Percentiles rank a stretch among this genome's conserved stretches.
Conservation (phyloP, 2,113 vertebrate genomes). For the Neogobius melanostomus region DNA sequence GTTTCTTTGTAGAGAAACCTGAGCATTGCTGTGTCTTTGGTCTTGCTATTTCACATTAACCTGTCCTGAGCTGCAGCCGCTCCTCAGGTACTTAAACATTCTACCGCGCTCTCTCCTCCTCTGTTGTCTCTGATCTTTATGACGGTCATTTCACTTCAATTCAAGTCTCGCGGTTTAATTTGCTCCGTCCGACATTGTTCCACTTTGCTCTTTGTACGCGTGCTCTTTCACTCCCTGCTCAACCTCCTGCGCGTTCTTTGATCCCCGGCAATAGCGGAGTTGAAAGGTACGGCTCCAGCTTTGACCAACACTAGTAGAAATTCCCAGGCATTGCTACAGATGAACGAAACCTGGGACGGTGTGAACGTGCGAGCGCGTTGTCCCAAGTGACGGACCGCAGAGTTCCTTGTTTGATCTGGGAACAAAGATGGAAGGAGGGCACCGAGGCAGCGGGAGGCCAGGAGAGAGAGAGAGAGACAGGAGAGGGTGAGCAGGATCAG, state of each 20-base stretch:
- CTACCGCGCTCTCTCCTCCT: constrained; percentile 15
- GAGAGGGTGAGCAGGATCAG: constrained; percentile 49
- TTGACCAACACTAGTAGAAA: constrained; percentile 44
- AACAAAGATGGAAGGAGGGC: constrained; percentile 68
- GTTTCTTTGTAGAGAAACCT: constrained; percentile 2
- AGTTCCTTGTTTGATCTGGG: constrained; percentile 72
- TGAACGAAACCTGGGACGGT: neutral
- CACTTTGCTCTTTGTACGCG: constrained; percentile 38
- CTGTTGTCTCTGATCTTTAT: constrained; percentile 57
- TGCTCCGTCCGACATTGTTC: constrained; percentile 46
- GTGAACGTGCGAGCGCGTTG: constrained; percentile 31
- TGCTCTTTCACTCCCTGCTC: constrained; percentile 13
- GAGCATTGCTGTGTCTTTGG: constrained; percentile 8
- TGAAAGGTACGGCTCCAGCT: constrained; percentile 53
- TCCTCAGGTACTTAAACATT: constrained; percentile 24
- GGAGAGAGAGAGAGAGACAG: constrained; percentile 31
- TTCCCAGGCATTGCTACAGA: constrained; percentile 32
- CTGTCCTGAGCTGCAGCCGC: constrained; percentile 3
- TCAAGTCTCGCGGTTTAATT: constrained; percentile 43
- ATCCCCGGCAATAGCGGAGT: constrained; percentile 56
- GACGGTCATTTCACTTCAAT: constrained; percentile 52
- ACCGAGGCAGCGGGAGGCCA: constrained; percentile 50
- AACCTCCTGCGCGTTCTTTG: constrained; percentile 41
- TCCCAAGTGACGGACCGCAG: constrained; percentile 64
- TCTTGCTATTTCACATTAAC: constrained; percentile 10